Base-by-base conservation (phyloP, 2,797 vertebrate genomes). In the Hydrophis major region DNA sequence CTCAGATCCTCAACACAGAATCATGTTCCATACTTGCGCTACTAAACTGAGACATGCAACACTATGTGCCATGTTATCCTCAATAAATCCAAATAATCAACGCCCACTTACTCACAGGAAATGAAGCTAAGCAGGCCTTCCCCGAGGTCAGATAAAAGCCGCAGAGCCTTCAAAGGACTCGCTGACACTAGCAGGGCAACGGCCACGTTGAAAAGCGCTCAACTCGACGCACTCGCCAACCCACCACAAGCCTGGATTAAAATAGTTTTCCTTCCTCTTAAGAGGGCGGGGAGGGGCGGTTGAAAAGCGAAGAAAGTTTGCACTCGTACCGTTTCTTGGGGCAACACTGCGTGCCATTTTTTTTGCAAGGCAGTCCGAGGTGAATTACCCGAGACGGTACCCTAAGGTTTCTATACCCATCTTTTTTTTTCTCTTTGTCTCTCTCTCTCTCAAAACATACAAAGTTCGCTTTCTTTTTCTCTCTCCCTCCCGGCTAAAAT, bases 61-160 rank as follows among this genome's bases (percentile, higher is more conserved):
- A 37, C 32, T 8, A 6, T 37, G 61, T 42, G 3, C 66, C 87
- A 60, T 55, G 22, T 55, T 93, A 91, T 89, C 63, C 42, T 59
- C 16, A 22, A 86, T 47, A 87, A 59, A 90, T 74, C 89, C 27
- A 86, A 93, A 74, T 66, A 88, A 74, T 91, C 42, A 56, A 93
- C 92, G 83, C 92, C 66, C 63, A 60, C 87, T 88, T 91, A 83
- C 55, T 91, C 92, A 88, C 63, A 83, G 87, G 93, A 91, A 93
- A 93, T 55, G 92, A 93, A 87, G 69, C 87, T 69, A 83, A 20
- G 87, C n/a, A n/a, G 89, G 90, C 57, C 57, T 83, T 91, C 56
- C 89, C 89, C 66, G 20, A 56, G 90, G 66, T 63, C 86, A 91
- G 83, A 93, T 57, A 74, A 90, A 92, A 93, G 20, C 50, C 78